Base-by-base conservation (phyloP, 2,888 invertebrate species). In the Torymus tubicola region DNA sequence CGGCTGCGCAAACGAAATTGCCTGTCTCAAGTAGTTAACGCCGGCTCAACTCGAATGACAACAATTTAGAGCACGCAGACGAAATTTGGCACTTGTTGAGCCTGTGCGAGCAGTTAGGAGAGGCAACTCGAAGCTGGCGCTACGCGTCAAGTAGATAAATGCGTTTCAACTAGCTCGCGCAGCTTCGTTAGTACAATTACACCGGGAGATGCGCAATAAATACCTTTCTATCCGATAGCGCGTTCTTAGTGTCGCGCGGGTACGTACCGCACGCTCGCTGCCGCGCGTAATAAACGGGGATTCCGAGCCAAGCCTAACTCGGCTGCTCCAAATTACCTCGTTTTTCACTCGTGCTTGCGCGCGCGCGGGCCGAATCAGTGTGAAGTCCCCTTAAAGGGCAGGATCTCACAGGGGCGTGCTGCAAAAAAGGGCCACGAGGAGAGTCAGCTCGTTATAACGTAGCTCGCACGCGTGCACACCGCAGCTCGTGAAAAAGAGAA, bases 1-100 rank as follows among this genome's bases (percentile, higher is more conserved):
- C 53, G 16, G 24, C 12, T 24, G 21, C 14, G 57, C 13, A 69
- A 69, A 57, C n/a, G 57, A 69, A 57, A 31, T 31, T 31, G 57
- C 12, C 31, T 10, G 69, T 57, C 14, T 55, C 31, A 14, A 69
- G 63, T 63, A 63, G 63, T 76, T 80, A 61, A 65, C 24, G 77
- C 73, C 69, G 69, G 80, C 80, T 80, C 74, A 77, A 75, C 77
- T 73, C 71, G 71, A 81, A 81, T 81, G 81, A 81, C 80, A 69
- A 69, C 63, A 61, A 76, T 69, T 69, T 61, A 4, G 55, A 69
- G 76, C 80, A 75, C 76, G 80, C 77, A 69, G 65, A 82, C 55
- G 68, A 78, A 71, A 55, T 73, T 78, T 16, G 82, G 82, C 82
- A 83, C 83, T 84, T 84, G 84, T 82, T 83, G 83, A 83, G 78